Conservation (phyloP, 2,888 invertebrate species). For the Hemicrepidius hirtus region DNA sequence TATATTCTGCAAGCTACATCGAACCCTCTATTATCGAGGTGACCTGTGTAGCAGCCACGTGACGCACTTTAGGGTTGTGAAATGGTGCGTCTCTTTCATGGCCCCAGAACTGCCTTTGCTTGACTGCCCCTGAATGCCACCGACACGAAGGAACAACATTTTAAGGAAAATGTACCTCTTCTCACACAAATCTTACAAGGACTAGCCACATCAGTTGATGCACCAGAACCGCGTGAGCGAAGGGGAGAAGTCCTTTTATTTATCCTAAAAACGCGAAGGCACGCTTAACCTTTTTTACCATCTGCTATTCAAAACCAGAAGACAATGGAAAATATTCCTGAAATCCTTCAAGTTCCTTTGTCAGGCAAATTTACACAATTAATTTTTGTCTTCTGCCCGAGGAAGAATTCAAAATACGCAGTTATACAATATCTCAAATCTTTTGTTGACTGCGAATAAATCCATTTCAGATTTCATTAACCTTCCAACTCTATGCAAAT, state of each 20-base stretch:
- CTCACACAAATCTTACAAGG: constrained; percentile 47
- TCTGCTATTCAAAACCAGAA: constrained; percentile 8
- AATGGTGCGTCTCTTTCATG: constrained; percentile 62
- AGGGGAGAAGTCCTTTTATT: background rate
- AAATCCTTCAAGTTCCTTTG: constrained; percentile 15
- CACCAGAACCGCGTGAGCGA: constrained; percentile 1
- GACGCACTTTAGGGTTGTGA: constrained; percentile 56
- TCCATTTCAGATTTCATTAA: background rate
- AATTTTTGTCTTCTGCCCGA: constrained; percentile 8
- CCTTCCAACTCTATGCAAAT: background rate
- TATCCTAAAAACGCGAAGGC: constrained; percentile 11
- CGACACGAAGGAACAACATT: constrained; percentile 58
- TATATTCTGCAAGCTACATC: constrained; percentile 49
- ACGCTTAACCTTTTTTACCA: constrained; percentile 2
- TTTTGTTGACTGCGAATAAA: constrained; percentile 15
- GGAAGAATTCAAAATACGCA: constrained; percentile 16
- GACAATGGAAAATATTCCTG: constrained; percentile 22
- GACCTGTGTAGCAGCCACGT: constrained; percentile 59
- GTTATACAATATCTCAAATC: constrained; percentile 13
- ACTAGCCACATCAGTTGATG: constrained; percentile 23
- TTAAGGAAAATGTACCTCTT: constrained; percentile 49
- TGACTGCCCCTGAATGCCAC: constrained; percentile 60
- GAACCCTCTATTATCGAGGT: constrained; percentile 50
- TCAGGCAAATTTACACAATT: constrained; percentile 18
- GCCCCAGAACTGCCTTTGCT: constrained; percentile 59